Percentiles rank a stretch among this genome's conserved stretches.
Conservation (phyloP, 37 sponge, comb jelly and placozoan species). For the Bolinopsis microptera region DNA sequence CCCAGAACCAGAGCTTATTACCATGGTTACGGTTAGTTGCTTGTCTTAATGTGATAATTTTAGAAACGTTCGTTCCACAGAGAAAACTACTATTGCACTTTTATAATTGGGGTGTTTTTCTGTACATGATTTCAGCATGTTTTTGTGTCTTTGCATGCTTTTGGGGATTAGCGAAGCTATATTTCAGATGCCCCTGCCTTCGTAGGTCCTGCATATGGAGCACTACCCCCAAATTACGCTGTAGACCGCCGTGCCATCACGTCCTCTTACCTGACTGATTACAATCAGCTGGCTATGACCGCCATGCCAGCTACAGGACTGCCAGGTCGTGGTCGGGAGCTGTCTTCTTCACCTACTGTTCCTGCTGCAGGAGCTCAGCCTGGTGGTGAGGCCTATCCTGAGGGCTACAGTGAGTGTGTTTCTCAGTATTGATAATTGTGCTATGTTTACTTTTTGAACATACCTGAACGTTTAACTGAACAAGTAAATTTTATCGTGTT, state of each 20-base stretch:
- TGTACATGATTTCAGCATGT: background rate
- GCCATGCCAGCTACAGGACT: conserved; percentile 43
- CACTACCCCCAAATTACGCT: conserved; percentile 3
- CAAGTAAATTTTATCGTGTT: too few species aligned
- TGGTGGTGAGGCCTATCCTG: conserved; percentile 13
- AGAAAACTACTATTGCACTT: background rate
- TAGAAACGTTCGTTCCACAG: background rate
- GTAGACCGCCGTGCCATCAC: conserved; percentile 2
- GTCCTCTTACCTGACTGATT: conserved; percentile 40
- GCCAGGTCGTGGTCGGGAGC: conserved; percentile 27
- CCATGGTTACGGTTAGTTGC: conserved; percentile 36
- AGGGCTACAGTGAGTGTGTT: background rate
- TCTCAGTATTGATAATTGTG: background rate
- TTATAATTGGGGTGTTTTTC: background rate
- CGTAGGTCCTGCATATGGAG: conserved; percentile 31
- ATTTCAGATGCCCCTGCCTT: conserved; percentile 62
- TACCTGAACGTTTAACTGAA: too few species aligned
- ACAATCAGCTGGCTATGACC: conserved; percentile 54
- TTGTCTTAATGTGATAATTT: background rate
- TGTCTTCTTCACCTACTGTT: conserved; percentile 54
- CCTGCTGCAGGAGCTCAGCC: background rate
- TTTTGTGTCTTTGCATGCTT: conserved; percentile 28
- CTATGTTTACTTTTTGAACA: too few species aligned
- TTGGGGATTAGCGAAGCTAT: background rate
- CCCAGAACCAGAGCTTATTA: conserved; percentile 51